A percentile compares a stretch with the other conserved stretches of the same genome.
Evolutionary conservation across 1,140 invertebrate species (phyloP).

Genomic region (Diachasma alloeum): DNA sequence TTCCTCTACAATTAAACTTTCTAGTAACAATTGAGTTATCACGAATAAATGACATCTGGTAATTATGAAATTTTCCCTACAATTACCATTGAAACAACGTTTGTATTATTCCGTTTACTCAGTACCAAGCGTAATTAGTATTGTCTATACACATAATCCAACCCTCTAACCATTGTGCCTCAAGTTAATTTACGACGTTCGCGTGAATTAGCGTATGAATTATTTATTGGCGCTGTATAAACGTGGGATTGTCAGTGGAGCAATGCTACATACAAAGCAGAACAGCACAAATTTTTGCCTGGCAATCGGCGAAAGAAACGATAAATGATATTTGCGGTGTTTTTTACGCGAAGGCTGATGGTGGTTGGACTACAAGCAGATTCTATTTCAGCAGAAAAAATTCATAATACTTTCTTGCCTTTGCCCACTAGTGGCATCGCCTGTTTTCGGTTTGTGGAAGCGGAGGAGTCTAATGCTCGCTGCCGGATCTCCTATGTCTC

Average conservation of each 20-base stretch:
- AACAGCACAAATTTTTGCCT: not conserved
- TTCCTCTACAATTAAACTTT: not conserved
- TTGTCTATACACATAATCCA: not conserved
- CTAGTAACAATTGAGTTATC: not conserved
- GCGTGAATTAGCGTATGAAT: not conserved
- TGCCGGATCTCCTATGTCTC: slow-evolving; percentile 59
- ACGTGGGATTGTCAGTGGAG: not conserved
- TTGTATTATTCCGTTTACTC: slow-evolving; percentile 2
- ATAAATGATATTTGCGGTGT: not conserved
- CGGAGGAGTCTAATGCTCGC: slow-evolving; percentile 61
- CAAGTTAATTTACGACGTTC: not conserved
- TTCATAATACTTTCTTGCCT: slow-evolving; percentile 51
- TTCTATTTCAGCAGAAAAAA: not conserved
- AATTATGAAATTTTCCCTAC: not conserved
- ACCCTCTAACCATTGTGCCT: not conserved
- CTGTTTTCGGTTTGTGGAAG: slow-evolving; percentile 58
- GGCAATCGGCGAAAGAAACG: not conserved
- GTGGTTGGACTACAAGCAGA: not conserved
- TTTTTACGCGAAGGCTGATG: not conserved
- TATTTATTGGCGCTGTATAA: not conserved
- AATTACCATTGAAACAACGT: not conserved
- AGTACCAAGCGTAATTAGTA: slow-evolving; percentile 1
- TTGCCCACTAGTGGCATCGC: slow-evolving; percentile 52
- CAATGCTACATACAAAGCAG: not conserved
- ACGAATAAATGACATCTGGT: not conserved